Evolutionary conservation across 2,113 vertebrate species (phyloP).

Genomic region (Spea multiplicata): DNA sequence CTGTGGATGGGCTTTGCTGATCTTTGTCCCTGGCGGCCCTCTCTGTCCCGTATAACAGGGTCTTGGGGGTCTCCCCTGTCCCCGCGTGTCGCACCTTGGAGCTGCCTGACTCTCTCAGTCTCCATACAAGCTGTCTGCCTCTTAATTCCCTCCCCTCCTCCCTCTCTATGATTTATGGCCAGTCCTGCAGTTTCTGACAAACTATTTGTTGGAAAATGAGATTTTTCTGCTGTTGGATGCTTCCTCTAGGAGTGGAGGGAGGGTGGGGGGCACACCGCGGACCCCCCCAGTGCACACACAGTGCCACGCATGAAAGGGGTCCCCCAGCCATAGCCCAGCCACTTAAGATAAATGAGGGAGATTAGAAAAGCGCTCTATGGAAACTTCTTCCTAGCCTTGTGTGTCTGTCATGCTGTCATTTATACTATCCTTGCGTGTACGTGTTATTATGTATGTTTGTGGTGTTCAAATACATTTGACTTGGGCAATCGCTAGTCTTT

Average conservation of each 20-base stretch:
- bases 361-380: conserved; percentile 42
- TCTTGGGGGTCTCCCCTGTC: background rate
- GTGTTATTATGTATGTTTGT: background rate
- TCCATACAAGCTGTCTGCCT: conserved; percentile 36
- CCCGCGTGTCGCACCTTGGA: background rate
- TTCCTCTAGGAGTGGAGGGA: conserved; percentile 34
- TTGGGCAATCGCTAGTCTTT: no score
- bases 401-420: conserved; percentile 34
- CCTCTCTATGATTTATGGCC: conserved; percentile 50
- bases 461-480: background rate
- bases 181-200: conserved; percentile 46
- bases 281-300: conserved; percentile 45
- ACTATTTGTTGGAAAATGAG: conserved; percentile 49
- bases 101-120: conserved; percentile 21
- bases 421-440: conserved; percentile 4
- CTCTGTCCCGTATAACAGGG: background rate
- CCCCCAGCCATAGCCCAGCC: conserved; percentile 46
- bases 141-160: conserved; percentile 55
- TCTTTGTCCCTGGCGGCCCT: no score
- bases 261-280: background rate
- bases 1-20: no score
- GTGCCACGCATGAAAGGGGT: conserved; percentile 48
- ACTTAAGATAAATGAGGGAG: conserved; percentile 48
- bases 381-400: conserved; percentile 35
- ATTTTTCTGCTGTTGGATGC: conserved; percentile 49